Evolutionary conservation across 2,113 vertebrate genomes (phyloP).

Genomic region (Zeus faber): DNA sequence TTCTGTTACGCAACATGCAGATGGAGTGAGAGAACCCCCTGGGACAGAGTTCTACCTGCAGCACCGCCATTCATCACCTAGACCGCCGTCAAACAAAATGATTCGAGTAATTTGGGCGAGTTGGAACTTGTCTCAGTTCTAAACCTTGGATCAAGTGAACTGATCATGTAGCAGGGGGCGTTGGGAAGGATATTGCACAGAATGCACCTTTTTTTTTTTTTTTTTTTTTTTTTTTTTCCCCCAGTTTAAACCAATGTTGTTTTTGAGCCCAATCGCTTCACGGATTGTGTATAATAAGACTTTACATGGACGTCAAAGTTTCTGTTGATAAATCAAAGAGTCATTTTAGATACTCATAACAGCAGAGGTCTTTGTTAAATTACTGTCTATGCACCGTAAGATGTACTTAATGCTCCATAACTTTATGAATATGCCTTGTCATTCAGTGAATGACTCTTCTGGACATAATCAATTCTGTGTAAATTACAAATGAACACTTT

Average conservation of each 20-base stretch:
- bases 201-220: slow-evolving; percentile 62
- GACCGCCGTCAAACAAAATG: not conserved
- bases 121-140: slow-evolving; percentile 52
- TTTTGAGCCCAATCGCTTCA: too few species aligned
- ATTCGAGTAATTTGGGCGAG: not conserved
- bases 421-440: slow-evolving; percentile 45
- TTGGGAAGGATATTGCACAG: slow-evolving; percentile 58
- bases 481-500: slow-evolving; percentile 44
- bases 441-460: slow-evolving; percentile 70
- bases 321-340: slow-evolving; percentile 18
- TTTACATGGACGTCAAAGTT: slow-evolving; percentile 25
- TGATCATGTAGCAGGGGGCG: slow-evolving; percentile 50
- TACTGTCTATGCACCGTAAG: slow-evolving; percentile 66
- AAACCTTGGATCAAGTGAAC: slow-evolving; percentile 40
- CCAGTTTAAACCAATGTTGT: too few species aligned
- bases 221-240: too few species aligned
- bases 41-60: slow-evolving; percentile 18
- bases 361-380: slow-evolving; percentile 52
- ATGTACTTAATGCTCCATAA: not conserved
- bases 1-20: slow-evolving; percentile 64
- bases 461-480: slow-evolving; percentile 39
- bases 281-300: slow-evolving; percentile 41
- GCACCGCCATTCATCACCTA: slow-evolving; percentile 9
- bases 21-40: slow-evolving; percentile 49
- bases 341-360: slow-evolving; percentile 26